A percentile compares a stretch with the other conserved stretches of the same genome.
These are phyloP conservation scores for Lasioglossum lativentre DNA, from an alignment of 2,888 invertebrate species.

Conservation along the genomic window DNA sequence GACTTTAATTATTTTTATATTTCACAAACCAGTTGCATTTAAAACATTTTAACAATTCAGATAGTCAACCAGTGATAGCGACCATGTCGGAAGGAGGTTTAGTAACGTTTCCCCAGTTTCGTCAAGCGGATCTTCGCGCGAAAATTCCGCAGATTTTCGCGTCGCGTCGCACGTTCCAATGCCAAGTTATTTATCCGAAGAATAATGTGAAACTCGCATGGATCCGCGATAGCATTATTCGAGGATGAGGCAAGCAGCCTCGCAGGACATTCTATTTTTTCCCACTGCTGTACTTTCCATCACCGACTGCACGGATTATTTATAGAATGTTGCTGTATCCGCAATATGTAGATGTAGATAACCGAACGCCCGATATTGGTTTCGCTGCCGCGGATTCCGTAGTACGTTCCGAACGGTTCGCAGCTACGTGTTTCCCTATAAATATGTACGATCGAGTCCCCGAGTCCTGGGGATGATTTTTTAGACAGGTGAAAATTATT, in stretches of 20 bases:
- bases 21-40: background rate
- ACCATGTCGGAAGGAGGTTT: background rate
- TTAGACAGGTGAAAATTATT: constrained; percentile 22
- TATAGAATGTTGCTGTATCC: constrained; percentile 54
- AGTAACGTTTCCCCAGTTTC: background rate
- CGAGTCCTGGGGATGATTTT: constrained; percentile 35
- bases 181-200: background rate
- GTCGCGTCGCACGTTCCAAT: background rate
- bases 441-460: constrained; percentile 19
- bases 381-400: constrained; percentile 32
- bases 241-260: background rate
- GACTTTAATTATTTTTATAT: background rate
- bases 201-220: background rate
- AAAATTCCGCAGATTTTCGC: background rate
- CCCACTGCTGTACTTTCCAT: constrained; percentile 14
- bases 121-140: background rate
- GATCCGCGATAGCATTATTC: constrained; percentile 18
- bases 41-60: background rate
- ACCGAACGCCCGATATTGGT: constrained; percentile 51
- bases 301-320: constrained; percentile 41
- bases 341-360: constrained; percentile 57
- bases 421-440: constrained; percentile 35
- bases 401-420: constrained; percentile 28
- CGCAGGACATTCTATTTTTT: constrained; percentile 7
- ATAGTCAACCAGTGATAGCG: background rate